Evolutionary conservation across 2,797 vertebrate species (phyloP).

Genomic region (Notolepis coatsorum): DNA sequence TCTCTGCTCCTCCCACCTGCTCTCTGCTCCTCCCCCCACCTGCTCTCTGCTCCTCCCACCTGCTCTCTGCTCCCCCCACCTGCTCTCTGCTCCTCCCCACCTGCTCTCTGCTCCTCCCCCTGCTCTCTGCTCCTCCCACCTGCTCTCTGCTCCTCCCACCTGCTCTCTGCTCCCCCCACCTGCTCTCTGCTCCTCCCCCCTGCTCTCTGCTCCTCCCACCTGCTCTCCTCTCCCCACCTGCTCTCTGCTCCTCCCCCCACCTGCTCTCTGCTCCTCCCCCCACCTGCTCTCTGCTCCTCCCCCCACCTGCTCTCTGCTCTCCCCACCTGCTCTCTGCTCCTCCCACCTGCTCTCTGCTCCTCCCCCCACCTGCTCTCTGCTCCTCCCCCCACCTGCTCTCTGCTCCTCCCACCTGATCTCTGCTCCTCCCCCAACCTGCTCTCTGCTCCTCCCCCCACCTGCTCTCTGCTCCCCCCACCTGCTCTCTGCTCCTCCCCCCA

Average conservation of each 20-base stretch:
- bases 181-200: background rate
- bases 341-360: background rate
- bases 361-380: background rate
- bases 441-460: slow-evolving; percentile 68
- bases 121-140: background rate
- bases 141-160: background rate
- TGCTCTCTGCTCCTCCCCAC: background rate
- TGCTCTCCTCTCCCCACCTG: slow-evolving; percentile 77
- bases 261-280: background rate
- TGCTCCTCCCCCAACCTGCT: background rate
- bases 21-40: background rate
- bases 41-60: background rate
- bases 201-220: background rate
- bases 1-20: background rate
- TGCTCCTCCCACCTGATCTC: background rate
- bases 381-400: background rate
- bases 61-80: background rate
- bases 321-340: background rate
- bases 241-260: background rate
- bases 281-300: background rate
- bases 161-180: background rate
- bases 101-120: slow-evolving; percentile 76
- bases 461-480: slow-evolving; percentile 61
- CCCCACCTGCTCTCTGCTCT: background rate
- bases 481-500: background rate